Conservation (phyloP, 2,797 vertebrate genomes). For the Leucoraja ocellata region DNA sequence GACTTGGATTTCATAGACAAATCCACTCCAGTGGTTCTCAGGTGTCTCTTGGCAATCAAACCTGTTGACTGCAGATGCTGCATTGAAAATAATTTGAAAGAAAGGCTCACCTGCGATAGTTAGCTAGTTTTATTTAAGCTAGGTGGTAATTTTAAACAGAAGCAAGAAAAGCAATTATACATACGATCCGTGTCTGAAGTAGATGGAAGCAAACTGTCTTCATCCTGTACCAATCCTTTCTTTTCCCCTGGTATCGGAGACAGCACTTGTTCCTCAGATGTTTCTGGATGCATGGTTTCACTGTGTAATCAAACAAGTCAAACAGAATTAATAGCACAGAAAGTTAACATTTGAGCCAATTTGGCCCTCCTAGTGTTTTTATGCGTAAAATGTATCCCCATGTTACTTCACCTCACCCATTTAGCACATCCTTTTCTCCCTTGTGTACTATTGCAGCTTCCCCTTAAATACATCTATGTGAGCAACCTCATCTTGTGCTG, state of each 20-base stretch:
- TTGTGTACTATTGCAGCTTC: background rate
- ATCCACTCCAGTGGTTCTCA: conserved; percentile 2
- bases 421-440: background rate
- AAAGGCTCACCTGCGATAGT: conserved; percentile 16
- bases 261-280: background rate
- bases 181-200: background rate
- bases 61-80: conserved; percentile 1
- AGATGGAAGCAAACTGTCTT: background rate
- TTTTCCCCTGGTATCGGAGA: background rate
- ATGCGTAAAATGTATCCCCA: background rate
- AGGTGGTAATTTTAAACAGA: conserved; percentile 19
- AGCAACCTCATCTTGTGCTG: background rate
- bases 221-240: background rate
- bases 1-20: conserved; percentile 16
- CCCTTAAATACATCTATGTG: background rate
- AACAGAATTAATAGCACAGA: background rate
- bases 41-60: conserved; percentile 4
- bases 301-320: background rate
- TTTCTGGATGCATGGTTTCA: background rate
- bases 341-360: background rate
- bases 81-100: background rate
- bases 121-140: conserved; percentile 21
- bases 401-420: background rate
- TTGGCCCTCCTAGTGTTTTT: background rate
- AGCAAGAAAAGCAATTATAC: background rate